phyloP scores from a whole-genome alignment of 1,140 invertebrate genomes.

The Ips nitidus region DNA sequence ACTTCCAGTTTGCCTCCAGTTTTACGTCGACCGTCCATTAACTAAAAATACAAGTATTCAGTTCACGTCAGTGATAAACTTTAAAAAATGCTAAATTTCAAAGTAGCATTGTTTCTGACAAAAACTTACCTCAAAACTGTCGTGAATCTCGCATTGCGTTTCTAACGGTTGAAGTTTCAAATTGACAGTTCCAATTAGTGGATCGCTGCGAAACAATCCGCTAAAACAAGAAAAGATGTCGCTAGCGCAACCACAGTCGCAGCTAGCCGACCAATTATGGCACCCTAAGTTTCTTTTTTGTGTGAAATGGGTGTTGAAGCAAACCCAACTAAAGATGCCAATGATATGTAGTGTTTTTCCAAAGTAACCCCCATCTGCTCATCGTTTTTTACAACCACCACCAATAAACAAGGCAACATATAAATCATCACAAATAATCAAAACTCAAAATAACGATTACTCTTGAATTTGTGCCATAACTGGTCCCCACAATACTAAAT shows the following conservation, averaged over 20 bases:
- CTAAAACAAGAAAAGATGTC: constrained; percentile 67
- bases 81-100: not conserved
- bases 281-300: constrained; percentile 33
- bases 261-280: constrained; percentile 47
- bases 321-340: too few species aligned
- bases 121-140: constrained; percentile 84
- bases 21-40: constrained; percentile 87
- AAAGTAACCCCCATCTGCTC: too few species aligned
- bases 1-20: constrained; percentile 90
- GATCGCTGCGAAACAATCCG: constrained; percentile 85
- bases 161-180: constrained; percentile 86
- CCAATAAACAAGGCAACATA: too few species aligned
- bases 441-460: not conserved
- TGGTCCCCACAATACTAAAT: not conserved
- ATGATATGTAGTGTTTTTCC: too few species aligned
- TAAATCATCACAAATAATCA: not conserved
- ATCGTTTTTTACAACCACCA: too few species aligned
- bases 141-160: constrained; percentile 83
- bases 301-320: constrained; percentile 1
- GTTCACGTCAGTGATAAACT: too few species aligned
- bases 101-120: not conserved
- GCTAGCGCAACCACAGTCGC: constrained; percentile 47
- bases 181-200: constrained; percentile 78
- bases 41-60: constrained; percentile 48
- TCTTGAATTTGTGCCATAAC: not conserved